phyloP scores from a whole-genome alignment of 2,888 invertebrate species.

The Uropetala carovei region DNA sequence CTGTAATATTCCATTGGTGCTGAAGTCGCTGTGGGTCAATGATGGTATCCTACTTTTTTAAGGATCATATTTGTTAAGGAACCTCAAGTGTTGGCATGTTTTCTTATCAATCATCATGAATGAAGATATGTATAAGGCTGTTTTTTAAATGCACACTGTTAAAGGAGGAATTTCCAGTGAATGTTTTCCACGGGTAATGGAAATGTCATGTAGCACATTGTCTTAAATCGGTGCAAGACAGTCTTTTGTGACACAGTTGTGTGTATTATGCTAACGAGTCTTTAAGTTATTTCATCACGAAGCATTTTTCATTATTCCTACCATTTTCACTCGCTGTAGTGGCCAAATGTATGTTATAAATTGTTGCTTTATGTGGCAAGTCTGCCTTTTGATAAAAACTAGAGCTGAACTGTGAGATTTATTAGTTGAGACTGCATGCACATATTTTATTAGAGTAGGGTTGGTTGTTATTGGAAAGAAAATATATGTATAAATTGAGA shows the following conservation, averaged over 20 bases:
- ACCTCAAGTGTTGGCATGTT: neutral
- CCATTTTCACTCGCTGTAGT: conserved; percentile 34
- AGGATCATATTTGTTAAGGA: neutral
- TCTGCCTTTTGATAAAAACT: neutral
- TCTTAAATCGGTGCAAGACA: neutral
- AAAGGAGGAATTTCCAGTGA: neutral
- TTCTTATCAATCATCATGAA: neutral
- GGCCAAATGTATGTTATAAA: neutral
- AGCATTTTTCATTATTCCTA: conserved; percentile 44
- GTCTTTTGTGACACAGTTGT: neutral
- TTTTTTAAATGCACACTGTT: neutral
- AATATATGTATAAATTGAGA: neutral
- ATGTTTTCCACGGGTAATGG: neutral
- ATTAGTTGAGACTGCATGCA: conserved; percentile 39
- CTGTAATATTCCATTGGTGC: neutral
- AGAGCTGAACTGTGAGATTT: conserved; percentile 46
- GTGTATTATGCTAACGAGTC: neutral
- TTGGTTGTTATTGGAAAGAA: neutral
- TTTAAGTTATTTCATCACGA: conserved; percentile 36
- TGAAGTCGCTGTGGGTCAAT: neutral
- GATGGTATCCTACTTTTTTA: neutral
- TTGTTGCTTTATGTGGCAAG: conserved; percentile 33
- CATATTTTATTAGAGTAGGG: neutral
- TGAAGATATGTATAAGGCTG: neutral
- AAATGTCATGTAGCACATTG: neutral